Evolutionary conservation across 2,113 vertebrate genomes (phyloP), one percentile per base, ranked within the genome.

Genomic region (Poecile atricapillus): DNA sequence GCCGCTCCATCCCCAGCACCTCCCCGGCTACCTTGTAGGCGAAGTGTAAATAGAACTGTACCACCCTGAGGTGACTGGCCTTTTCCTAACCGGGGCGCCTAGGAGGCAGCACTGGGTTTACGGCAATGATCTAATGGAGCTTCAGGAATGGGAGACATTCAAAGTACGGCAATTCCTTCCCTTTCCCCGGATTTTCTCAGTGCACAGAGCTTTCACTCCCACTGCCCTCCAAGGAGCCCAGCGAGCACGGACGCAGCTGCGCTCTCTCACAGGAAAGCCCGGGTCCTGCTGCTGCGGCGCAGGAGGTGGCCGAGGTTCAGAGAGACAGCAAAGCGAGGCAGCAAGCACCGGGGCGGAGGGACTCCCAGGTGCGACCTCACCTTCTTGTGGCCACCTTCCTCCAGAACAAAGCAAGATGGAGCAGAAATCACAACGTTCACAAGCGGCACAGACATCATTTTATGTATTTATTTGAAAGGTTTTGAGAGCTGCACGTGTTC

Each of bases 1-100:
- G 37, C 71, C 1, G 4, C 35, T 8, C 21, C 7, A 27, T 7
- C 10, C 23, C 27, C 47, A 20, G 39, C 21, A 44, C 15, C 10
- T 24, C 14, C 19, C 25, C 11, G 4, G 3, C 18, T 5, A 5
- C 23, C 3, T 0, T 1, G 3, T 3, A 17, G 8, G 16, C 1
- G 25, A 73, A 24, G 23, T 1, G 15, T 6, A 24, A 39, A 5
- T 19, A 11, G 10, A 71, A 63, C 4, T 4, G 24, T 11, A 9
- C 13, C 12, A 3, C 19, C 9, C 33, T 10, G 31, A 7, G 7
- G 47, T 21, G 20, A 23, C 25, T 1, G 13, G 35, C 35, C 21
- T 43, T 58, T 2, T 4, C 31, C 58, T 24, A 23, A 31, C 2
- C 0, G 10, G 6, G 4, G 7, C 6, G 1, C 15, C 9, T 5